Percentiles rank a stretch among this genome's conserved stretches.
These are phyloP conservation scores for Hydrotaea cyrtoneurina DNA, from an alignment of 2,888 invertebrate species.

Conservation along the genomic window DNA sequence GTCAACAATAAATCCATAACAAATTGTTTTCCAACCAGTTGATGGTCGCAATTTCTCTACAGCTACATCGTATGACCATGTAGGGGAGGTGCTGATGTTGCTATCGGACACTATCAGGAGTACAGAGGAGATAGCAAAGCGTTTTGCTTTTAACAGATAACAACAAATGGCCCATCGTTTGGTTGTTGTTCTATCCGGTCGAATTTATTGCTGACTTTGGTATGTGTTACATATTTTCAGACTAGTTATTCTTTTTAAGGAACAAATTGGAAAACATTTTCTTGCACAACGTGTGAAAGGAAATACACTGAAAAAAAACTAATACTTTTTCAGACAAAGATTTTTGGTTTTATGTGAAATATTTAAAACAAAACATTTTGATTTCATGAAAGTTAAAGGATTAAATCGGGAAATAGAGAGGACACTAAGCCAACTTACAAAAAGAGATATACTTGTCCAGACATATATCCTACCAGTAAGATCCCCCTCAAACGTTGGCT, in stretches of 20 bases:
- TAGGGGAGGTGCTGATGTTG: not conserved
- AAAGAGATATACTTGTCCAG: too few species aligned
- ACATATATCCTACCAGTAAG: too few species aligned
- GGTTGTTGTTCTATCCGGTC: not conserved
- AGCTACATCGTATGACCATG: too few species aligned
- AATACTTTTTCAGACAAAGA: too few species aligned
- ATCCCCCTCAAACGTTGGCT: too few species aligned
- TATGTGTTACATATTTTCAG: not conserved
- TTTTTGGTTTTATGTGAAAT: too few species aligned
- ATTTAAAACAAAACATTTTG: too few species aligned
- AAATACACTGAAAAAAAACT: too few species aligned
- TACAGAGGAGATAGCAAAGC: not conserved
- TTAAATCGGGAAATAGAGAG: not conserved
- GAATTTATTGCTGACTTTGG: not conserved
- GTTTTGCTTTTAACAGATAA: not conserved
- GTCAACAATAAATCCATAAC: slow-evolving; percentile 22
- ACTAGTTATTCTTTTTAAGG: not conserved
- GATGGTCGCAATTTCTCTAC: not conserved
- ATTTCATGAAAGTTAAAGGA: slow-evolving; percentile 6
- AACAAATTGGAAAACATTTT: not conserved
- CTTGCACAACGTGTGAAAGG: too few species aligned
- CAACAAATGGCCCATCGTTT: not conserved
- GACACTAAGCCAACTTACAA: too few species aligned
- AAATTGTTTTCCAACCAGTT: slow-evolving; percentile 5
- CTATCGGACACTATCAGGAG: not conserved